Percentiles rank a stretch among this genome's conserved stretches.
These are phyloP conservation scores for Sturmia bella DNA, from an alignment of 2,888 invertebrate species.

Conservation along the genomic window DNA sequence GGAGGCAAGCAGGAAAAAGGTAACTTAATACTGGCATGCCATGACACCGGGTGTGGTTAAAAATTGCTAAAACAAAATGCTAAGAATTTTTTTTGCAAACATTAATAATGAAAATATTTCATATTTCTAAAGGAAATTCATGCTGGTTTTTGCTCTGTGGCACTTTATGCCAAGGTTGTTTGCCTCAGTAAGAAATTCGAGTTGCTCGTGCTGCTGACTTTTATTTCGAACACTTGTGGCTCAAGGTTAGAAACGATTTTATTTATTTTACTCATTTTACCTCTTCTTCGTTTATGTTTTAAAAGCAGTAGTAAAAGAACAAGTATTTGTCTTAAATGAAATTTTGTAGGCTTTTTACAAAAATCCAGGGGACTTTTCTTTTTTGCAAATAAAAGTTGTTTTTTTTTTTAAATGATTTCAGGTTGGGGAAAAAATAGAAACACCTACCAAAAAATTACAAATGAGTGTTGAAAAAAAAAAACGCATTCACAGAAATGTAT, in stretches of 20 bases:
- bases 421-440: no score
- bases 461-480: no score
- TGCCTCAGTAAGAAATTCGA: slow-evolving; percentile 3
- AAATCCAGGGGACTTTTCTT: background rate
- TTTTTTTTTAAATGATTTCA: slow-evolving; percentile 9
- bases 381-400: background rate
- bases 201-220: background rate
- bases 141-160: slow-evolving; percentile 12
- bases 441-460: no score
- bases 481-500: no score
- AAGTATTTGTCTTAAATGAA: slow-evolving; percentile 6
- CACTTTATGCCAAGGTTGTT: slow-evolving; percentile 26
- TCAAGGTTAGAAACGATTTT: slow-evolving; percentile 36
- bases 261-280: background rate
- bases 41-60: slow-evolving; percentile 13
- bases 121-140: background rate
- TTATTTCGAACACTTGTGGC: slow-evolving; percentile 7
- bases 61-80: background rate
- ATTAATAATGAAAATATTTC: background rate
- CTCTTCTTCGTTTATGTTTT: background rate
- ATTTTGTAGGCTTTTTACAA: background rate
- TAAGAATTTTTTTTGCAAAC: background rate
- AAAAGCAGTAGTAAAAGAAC: background rate
- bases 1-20: slow-evolving; percentile 1
- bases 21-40: slow-evolving; percentile 33